phyloP scores from a whole-genome alignment of 2,113 vertebrate species.

The Lynx canadensis region DNA sequence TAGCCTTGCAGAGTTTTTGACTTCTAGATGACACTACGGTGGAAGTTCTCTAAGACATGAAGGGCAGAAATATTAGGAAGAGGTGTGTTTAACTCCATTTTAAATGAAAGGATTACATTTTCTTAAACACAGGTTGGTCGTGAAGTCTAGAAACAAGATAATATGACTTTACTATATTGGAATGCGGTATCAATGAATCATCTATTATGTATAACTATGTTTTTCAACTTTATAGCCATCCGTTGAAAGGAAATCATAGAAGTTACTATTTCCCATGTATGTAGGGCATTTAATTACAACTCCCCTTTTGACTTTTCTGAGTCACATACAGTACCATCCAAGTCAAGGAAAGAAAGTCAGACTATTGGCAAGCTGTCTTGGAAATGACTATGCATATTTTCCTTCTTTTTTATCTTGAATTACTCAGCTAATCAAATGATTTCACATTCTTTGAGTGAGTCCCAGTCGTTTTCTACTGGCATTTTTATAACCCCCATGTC shows the following conservation, averaged over 20 bases:
- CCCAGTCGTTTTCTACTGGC: neutral
- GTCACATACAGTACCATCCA: neutral
- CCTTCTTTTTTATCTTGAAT: neutral
- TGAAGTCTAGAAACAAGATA: neutral
- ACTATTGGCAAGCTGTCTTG: neutral
- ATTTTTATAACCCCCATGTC: neutral
- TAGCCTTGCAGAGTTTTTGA: neutral
- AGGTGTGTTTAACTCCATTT: neutral
- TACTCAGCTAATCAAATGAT: neutral
- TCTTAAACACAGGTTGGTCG: neutral
- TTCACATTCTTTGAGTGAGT: neutral
- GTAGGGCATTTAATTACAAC: neutral
- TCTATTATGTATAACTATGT: neutral
- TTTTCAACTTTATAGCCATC: neutral
- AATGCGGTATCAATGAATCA: neutral
- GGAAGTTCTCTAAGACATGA: neutral
- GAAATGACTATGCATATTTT: neutral
- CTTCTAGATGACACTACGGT: neutral
- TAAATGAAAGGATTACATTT: neutral
- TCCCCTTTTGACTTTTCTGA: neutral
- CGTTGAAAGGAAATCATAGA: neutral
- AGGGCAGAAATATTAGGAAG: neutral
- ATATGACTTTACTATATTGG: neutral
- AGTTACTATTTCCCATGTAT: neutral
- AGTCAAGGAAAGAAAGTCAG: neutral